phyloP scores from a whole-genome alignment of 30 jellyfish, hydroid and myxozoan species.

The Turritopsis dohrnii region DNA sequence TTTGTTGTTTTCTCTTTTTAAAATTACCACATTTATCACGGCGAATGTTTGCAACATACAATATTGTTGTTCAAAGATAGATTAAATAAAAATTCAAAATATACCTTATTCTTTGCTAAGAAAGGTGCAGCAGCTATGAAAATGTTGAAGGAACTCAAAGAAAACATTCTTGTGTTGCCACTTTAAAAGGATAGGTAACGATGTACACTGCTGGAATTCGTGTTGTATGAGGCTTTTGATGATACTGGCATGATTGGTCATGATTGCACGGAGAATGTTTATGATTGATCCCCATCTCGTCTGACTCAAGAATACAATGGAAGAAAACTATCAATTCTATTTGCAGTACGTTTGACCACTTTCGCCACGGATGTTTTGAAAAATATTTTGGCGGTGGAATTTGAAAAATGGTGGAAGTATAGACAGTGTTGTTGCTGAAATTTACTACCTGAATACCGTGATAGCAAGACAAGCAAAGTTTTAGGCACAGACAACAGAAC shows the following conservation, averaged over 20 bases:
- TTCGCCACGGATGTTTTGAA: neutral
- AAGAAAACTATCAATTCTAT: neutral
- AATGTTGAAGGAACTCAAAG: neutral
- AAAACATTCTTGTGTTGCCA: neutral
- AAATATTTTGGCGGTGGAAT: neutral
- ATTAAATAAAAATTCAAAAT: too few species aligned
- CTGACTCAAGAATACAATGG: neutral
- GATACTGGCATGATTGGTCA: neutral
- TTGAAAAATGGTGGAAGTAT: neutral
- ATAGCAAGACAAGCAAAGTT: too few species aligned
- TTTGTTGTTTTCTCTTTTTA: too few species aligned
- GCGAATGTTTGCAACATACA: too few species aligned
- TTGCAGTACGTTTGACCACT: neutral
- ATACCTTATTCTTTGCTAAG: neutral
- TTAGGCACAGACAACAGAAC: too few species aligned
- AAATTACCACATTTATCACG: too few species aligned
- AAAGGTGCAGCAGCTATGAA: neutral
- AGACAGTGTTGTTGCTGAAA: too few species aligned
- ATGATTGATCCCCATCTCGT: neutral
- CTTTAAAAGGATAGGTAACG: neutral
- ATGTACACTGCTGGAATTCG: neutral
- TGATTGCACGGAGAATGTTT: neutral
- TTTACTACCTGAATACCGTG: too few species aligned
- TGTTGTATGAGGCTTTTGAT: neutral
- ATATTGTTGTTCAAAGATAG: too few species aligned